Evolutionary conservation across 2,113 vertebrate genomes (phyloP), one percentile per base, ranked within the genome.

Genomic region (Gymnogyps californianus): DNA sequence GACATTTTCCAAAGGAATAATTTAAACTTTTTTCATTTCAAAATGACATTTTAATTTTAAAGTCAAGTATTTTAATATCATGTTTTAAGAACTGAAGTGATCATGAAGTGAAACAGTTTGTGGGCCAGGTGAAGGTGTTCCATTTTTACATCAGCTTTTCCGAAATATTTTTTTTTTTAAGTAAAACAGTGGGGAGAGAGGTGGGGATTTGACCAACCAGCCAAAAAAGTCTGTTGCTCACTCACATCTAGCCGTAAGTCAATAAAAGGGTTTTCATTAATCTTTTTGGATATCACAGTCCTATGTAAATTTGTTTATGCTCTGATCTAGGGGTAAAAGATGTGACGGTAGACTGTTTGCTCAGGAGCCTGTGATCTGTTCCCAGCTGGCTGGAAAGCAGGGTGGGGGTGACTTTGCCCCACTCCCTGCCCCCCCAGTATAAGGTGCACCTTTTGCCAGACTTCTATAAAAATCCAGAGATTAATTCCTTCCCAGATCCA

Each of bases 361-460:
- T 77, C 15, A n/a, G 24, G 15, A 28, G 2, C 16, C 11, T 72
- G 17, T 44, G 24, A 18, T 49, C 20, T 65, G 16, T n/a, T 67
- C 34, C 28, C 26, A 58, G 22, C 2, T 62, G 40, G 2, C 31
- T 58, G 29, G 17, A 75, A 74, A 75, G 4, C 7, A 80, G 3
- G 0, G 2, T 70, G 14, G 6, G 11, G 19, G 15, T 64, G 57
- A 1, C 34, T 66, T 77, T 70, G 19, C 4, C 19, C 5, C 15
- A 21, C 4, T 5, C 4, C 13, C 5, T 14, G 1, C 7, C 13
- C 14, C 15, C 24, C 4, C 10, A 38, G 10, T 17, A n/a, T 22
- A 66, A 85, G 9, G 3, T 20, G 2, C 3, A 64, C 2, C 0
- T 86, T 85, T 76, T 78, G 4, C 9, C 36, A 78, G 36, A 20